These are phyloP conservation scores for Chaetogeoica ovagalla DNA, from an alignment of 2,888 invertebrate species.

Conservation along the genomic window DNA sequence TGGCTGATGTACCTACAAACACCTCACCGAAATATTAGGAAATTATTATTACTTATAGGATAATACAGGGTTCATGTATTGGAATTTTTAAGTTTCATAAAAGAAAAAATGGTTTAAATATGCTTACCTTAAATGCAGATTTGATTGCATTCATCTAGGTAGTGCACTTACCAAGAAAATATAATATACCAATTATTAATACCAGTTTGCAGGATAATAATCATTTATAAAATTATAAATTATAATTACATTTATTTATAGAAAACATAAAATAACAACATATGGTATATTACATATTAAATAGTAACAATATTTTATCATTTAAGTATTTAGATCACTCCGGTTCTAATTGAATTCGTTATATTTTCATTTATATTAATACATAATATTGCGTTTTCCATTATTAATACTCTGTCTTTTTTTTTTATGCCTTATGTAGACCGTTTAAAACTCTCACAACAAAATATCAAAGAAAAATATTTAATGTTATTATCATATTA, in stretches of 20 bases:
- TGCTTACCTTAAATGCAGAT: too few species aligned
- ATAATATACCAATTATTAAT: too few species aligned
- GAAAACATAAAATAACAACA: not conserved
- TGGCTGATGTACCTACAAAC: too few species aligned
- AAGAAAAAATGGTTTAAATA: too few species aligned
- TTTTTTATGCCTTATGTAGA: not conserved
- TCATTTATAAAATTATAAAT: too few species aligned
- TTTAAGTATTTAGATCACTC: not conserved
- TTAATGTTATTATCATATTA: constrained; percentile 3
- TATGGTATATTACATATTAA: constrained; percentile 1
- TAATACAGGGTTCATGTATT: too few species aligned
- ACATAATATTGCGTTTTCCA: not conserved
- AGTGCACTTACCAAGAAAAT: too few species aligned
- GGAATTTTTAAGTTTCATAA: too few species aligned
- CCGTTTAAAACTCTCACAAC: not conserved
- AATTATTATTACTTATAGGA: too few species aligned
- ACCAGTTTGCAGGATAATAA: not conserved
- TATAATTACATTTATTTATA: not conserved
- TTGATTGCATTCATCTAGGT: too few species aligned
- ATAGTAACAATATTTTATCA: not conserved
- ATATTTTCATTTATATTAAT: constrained; percentile 9
- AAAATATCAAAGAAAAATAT: constrained; percentile 7
- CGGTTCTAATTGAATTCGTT: not conserved
- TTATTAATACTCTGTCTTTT: not conserved
- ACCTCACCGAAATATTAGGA: too few species aligned